Evolutionary conservation across 2,888 invertebrate genomes (phyloP).

Genomic region (Thecophora atra): DNA sequence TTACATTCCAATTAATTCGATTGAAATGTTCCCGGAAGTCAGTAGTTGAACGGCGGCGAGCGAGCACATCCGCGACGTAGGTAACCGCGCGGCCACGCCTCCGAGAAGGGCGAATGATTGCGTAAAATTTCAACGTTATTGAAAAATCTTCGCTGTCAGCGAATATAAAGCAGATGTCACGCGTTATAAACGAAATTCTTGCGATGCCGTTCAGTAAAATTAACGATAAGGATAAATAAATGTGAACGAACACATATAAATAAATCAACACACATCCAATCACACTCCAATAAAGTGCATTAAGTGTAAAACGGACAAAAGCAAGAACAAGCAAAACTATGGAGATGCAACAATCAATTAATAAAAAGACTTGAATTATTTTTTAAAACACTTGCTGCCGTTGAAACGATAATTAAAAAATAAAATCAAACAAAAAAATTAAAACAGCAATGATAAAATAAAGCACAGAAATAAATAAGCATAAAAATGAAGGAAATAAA

Average conservation of each 20-base stretch:
- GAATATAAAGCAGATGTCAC: constrained; percentile 15
- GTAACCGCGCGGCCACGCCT: constrained; percentile 1
- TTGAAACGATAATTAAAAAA: constrained; percentile 16
- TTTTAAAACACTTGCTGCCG: constrained; percentile 18
- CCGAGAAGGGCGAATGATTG: not conserved
- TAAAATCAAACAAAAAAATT: constrained; percentile 28
- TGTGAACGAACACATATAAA: constrained; percentile 3
- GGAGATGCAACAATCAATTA: constrained; percentile 34
- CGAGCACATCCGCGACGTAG: not conserved
- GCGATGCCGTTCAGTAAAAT: constrained; percentile 6
- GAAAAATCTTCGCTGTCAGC: constrained; percentile 3
- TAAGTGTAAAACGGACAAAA: constrained; percentile 10
- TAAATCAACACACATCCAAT: not conserved
- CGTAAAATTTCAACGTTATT: constrained; percentile 4
- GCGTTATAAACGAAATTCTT: constrained; percentile 13
- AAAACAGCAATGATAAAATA: not conserved
- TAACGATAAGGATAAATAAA: constrained; percentile 20
- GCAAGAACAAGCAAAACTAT: constrained; percentile 19
- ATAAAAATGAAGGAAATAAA: not conserved
- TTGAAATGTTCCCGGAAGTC: constrained; percentile 41
- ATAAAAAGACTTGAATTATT: constrained; percentile 24
- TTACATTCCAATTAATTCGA: constrained; percentile 41
- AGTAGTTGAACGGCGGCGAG: not conserved
- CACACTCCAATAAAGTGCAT: constrained; percentile 14
- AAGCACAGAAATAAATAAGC: constrained; percentile 4